Evolutionary conservation across 2,797 vertebrate species (phyloP).

Genomic region (Lophotriccus pileatus): DNA sequence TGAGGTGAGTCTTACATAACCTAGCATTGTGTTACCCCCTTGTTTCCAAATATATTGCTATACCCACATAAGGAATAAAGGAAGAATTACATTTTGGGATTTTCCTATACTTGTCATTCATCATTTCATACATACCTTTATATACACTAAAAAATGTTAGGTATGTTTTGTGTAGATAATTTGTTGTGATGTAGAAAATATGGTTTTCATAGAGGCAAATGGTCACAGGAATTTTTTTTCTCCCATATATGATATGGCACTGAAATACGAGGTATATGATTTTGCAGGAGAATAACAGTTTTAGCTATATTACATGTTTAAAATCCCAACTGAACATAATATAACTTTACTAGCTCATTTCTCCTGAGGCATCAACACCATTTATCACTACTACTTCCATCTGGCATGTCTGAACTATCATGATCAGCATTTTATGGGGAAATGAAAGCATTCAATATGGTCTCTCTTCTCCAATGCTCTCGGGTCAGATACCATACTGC

Average conservation of each 20-base stretch:
- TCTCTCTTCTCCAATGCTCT: conserved; percentile 64
- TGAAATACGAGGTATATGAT: conserved; percentile 51
- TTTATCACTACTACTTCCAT: conserved; percentile 74
- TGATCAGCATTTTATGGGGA: conserved; percentile 76
- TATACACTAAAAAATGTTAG: neutral
- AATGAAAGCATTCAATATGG: conserved; percentile 71
- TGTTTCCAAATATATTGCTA: neutral
- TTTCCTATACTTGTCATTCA: neutral
- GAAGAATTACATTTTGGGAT: neutral
- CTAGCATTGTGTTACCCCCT: neutral
- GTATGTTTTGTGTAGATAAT: neutral
- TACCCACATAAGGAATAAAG: neutral
- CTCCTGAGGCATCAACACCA: conserved; percentile 73
- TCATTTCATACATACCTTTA: neutral
- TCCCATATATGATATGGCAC: neutral
- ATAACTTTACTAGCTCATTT: conserved; percentile 74
- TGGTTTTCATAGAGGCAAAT: neutral
- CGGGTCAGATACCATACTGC: conserved; percentile 72
- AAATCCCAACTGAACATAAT: conserved; percentile 73
- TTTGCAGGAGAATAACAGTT: conserved; percentile 66
- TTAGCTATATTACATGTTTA: conserved; percentile 69
- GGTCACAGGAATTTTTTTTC: neutral
- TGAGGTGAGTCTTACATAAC: neutral
- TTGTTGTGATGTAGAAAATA: neutral
- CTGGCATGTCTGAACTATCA: conserved; percentile 71